Percentiles rank a stretch among this genome's conserved stretches.
These are phyloP conservation scores for Sepioteuthis lessoniana DNA, from an alignment of 2,888 invertebrate genomes.

Conservation along the genomic window DNA sequence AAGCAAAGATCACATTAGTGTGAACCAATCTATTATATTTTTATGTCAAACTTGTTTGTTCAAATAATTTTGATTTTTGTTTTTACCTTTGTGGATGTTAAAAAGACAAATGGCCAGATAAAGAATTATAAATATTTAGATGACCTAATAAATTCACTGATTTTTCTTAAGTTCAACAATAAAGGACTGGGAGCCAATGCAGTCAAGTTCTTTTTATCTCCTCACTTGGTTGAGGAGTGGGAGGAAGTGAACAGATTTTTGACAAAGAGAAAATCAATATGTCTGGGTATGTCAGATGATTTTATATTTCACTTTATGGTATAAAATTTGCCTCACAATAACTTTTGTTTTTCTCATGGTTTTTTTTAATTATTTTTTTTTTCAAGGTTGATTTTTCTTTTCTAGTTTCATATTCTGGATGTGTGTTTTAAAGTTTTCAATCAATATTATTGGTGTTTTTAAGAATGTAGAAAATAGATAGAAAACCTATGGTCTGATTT, in stretches of 20 bases:
- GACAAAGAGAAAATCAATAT: neutral
- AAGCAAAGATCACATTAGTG: no score
- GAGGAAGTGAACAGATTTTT: neutral
- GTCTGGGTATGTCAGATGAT: slow-evolving; percentile 8
- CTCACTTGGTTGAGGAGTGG: neutral
- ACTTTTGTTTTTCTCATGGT: neutral
- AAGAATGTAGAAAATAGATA: slow-evolving; percentile 24
- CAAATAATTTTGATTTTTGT: no score
- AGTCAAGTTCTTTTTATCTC: neutral
- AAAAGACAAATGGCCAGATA: neutral
- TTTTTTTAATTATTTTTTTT: neutral
- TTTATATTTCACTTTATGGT: neutral
- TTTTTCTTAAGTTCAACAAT: neutral
- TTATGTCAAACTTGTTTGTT: no score
- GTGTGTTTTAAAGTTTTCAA: neutral
- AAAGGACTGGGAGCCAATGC: neutral
- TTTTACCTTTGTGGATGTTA: no score
- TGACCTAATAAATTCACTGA: neutral
- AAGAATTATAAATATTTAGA: neutral
- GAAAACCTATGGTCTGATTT: neutral
- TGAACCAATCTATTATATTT: no score
- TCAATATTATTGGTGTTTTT: neutral
- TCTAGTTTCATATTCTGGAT: neutral
- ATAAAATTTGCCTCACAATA: neutral
- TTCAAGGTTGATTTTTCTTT: neutral